Percentiles rank a stretch among this genome's conserved stretches.
Evolutionary conservation across 2,888 invertebrate species (phyloP).

Genomic region (Eilema caniola): DNA sequence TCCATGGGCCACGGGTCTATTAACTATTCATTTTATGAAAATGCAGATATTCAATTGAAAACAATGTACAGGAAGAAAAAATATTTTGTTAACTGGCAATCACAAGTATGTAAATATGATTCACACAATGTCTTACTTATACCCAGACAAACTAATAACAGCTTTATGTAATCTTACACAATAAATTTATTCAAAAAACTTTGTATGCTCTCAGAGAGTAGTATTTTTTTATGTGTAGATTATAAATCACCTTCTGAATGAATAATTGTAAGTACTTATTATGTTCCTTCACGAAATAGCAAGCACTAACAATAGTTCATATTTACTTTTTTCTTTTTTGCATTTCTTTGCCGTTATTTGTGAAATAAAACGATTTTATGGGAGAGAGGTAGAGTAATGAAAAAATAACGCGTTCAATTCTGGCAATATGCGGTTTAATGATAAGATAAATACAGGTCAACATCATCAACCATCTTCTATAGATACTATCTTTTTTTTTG

Average conservation of each 20-base stretch:
- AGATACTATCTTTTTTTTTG: no score
- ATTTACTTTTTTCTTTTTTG: background rate
- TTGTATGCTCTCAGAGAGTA: background rate
- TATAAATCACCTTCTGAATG: background rate
- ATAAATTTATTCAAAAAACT: background rate
- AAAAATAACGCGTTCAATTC: slow-evolving; percentile 1
- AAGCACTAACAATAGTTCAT: background rate
- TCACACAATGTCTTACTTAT: background rate
- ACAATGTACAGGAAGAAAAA: background rate
- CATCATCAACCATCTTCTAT: no score
- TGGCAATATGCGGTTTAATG: background rate
- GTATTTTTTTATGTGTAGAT: background rate
- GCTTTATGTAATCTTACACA: background rate
- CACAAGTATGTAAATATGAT: background rate
- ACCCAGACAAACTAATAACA: background rate
- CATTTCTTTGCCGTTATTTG: background rate
- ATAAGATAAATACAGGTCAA: background rate
- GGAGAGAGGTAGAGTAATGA: slow-evolving; percentile 7
- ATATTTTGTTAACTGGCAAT: background rate
- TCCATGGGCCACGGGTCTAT: no score
- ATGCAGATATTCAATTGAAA: background rate
- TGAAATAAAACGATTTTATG: background rate
- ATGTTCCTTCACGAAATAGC: no score
- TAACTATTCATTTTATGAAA: no score
- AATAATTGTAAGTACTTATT: background rate